Evolutionary conservation across 2,888 invertebrate genomes (phyloP).

Genomic region (Hyles lineata): DNA sequence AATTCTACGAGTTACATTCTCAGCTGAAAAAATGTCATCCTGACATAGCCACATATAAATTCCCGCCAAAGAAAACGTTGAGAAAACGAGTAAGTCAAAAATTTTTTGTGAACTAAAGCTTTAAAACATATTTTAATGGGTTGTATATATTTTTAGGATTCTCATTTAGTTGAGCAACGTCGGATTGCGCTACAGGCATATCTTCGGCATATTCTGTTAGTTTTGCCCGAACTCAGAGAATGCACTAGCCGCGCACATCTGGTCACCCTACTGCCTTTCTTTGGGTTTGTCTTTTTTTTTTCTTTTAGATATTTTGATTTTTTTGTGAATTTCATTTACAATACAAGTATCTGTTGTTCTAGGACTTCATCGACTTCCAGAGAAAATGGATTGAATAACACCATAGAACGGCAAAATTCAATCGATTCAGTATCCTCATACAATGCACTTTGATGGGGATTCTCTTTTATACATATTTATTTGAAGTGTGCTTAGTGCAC

Average conservation of each 20-base stretch:
- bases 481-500: not conserved
- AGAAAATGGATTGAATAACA: conserved; percentile 65
- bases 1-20: conserved; percentile 94
- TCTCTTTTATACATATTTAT: not conserved
- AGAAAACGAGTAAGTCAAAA: conserved; percentile 91
- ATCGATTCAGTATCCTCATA: conserved; percentile 63
- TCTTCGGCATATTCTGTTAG: conserved; percentile 92
- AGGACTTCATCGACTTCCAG: conserved; percentile 70
- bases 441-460: conserved; percentile 59
- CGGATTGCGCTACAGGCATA: conserved; percentile 94
- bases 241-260: conserved; percentile 91
- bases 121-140: not conserved
- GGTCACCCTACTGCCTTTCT: conserved; percentile 93
- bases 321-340: not conserved
- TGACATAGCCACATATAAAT: conserved; percentile 91
- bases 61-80: conserved; percentile 97
- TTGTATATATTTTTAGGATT: conserved; percentile 82
- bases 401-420: conserved; percentile 59
- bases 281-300: conserved; percentile 86
- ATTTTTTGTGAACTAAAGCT: not conserved
- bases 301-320: not conserved
- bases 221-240: conserved; percentile 90
- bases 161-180: conserved; percentile 94
- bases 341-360: conserved; percentile 44
- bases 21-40: conserved; percentile 93